Conservation (phyloP, 2,888 invertebrate species). For the Athalia cordata region DNA sequence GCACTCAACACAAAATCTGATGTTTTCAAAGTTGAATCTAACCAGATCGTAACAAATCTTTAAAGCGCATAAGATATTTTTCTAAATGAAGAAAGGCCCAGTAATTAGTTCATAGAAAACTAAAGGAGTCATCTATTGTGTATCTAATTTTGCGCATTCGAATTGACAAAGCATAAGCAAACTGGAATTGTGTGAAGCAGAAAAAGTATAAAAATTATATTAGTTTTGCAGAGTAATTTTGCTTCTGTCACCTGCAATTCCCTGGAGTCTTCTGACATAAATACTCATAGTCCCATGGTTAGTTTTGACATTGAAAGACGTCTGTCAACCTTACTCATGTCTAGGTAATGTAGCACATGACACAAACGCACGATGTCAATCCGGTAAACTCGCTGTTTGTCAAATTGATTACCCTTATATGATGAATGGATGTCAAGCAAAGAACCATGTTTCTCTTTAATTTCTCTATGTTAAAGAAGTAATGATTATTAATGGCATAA, state of each 20-base stretch:
- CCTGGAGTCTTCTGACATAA: background rate
- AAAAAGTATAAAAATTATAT: too few species aligned
- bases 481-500: background rate
- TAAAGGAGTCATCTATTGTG: background rate
- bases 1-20: constrained; percentile 16
- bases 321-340: background rate
- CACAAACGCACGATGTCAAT: background rate
- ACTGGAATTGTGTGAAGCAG: too few species aligned
- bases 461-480: background rate
- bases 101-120: background rate
- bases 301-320: background rate
- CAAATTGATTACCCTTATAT: constrained; percentile 7
- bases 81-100: background rate
- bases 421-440: background rate
- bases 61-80: background rate
- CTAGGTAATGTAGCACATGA: constrained; percentile 5
- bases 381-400: constrained; percentile 4
- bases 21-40: constrained; percentile 19
- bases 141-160: background rate
- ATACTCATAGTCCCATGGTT: background rate
- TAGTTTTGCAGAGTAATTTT: too few species aligned
- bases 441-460: background rate
- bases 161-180: too few species aligned
- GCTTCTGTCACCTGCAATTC: background rate
- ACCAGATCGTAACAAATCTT: constrained; percentile 1